Conservation (phyloP, 2,888 invertebrate genomes). For the Apodemia duryi region DNA sequence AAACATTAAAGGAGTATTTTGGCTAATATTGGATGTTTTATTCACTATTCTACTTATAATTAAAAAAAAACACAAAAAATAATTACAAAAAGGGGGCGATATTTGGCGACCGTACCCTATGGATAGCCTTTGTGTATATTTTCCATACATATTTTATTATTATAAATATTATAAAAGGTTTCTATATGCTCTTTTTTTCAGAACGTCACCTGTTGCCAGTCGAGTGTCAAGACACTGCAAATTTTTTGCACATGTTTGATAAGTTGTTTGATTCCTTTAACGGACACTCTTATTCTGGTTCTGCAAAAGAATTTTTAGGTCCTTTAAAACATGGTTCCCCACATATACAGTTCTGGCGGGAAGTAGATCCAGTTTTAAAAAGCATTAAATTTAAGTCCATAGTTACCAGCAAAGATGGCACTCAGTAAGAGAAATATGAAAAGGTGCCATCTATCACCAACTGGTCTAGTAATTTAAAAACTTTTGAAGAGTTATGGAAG, state of each 20-base stretch:
- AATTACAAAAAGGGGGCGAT: no score
- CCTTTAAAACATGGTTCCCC: slow-evolving; percentile 20
- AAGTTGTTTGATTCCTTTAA: neutral
- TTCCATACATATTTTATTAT: no score
- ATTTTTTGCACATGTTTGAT: neutral
- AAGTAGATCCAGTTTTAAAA: slow-evolving; percentile 2
- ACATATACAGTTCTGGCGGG: slow-evolving; percentile 19
- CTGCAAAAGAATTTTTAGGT: neutral
- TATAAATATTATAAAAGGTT: no score
- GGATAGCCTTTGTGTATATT: no score
- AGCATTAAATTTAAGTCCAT: neutral
- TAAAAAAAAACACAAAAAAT: no score
- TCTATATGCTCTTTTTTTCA: neutral
- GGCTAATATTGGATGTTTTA: no score
- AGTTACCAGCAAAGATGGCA: slow-evolving; percentile 19
- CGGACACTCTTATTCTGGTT: neutral
- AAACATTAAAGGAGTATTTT: no score
- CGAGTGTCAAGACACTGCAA: neutral
- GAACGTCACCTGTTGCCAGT: neutral
- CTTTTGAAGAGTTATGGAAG: neutral
- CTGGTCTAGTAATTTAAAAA: neutral
- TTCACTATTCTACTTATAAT: no score
- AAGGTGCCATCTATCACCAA: no score
- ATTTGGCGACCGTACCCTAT: no score
- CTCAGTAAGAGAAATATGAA: neutral